Percentiles rank a stretch among this genome's conserved stretches.
phyloP scores from a whole-genome alignment of 2,888 invertebrate species.

The Chironomus riparius region DNA sequence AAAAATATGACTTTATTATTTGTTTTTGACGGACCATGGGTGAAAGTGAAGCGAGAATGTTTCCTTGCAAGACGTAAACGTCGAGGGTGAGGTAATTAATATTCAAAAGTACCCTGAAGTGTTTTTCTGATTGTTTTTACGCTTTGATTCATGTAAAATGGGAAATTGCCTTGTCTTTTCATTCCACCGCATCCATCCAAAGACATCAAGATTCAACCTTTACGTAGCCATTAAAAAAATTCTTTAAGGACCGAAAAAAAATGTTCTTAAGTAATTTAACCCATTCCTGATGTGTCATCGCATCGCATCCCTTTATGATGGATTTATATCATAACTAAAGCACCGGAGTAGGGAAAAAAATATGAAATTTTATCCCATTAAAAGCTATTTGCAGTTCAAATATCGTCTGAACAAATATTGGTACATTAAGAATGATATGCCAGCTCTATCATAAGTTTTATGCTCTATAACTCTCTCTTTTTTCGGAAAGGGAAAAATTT shows the following conservation, averaged over 20 bases:
- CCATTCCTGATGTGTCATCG: neutral
- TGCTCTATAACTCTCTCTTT: neutral
- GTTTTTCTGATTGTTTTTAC: conserved; percentile 23
- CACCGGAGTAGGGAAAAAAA: conserved; percentile 4
- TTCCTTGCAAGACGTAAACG: neutral
- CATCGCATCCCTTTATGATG: neutral
- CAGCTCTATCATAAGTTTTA: neutral
- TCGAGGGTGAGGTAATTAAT: conserved; percentile 19
- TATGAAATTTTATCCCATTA: conserved; percentile 27
- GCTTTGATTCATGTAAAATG: neutral
- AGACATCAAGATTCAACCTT: too few species aligned
- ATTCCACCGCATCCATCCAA: too few species aligned
- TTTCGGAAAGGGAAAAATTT: neutral
- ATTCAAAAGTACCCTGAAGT: conserved; percentile 26
- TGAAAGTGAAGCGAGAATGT: neutral
- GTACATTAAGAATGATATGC: conserved; percentile 24
- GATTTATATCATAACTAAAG: neutral
- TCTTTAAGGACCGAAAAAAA: too few species aligned
- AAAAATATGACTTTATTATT: conserved; percentile 27
- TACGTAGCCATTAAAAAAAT: too few species aligned
- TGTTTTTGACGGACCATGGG: conserved; percentile 25
- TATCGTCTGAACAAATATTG: conserved; percentile 27
- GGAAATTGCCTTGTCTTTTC: conserved; percentile 3
- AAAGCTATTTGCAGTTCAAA: conserved; percentile 27
- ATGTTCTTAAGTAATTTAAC: neutral